Conservation (phyloP, 2,113 vertebrate genomes). For the Nicator chloris region DNA sequence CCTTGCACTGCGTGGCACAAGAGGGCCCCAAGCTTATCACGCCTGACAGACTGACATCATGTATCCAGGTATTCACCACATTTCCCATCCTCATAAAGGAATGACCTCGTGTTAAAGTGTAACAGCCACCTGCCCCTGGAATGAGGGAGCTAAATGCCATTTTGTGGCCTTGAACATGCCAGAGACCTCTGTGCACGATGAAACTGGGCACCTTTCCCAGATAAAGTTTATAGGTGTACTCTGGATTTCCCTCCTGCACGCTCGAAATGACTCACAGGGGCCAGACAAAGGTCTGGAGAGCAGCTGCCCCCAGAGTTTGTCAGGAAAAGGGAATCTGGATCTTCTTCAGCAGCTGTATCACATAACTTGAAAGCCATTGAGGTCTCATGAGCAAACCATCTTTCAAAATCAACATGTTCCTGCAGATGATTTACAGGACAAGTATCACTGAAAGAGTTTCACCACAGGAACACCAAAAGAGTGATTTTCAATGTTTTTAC, state of each 20-base stretch:
- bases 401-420: not conserved
- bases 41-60: not conserved
- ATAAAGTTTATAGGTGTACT: not conserved
- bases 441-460: not conserved
- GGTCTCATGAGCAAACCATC: not conserved
- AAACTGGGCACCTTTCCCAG: not conserved
- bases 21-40: not conserved
- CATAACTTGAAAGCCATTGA: not conserved
- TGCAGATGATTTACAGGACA: not conserved
- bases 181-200: accelerated
- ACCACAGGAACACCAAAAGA: not conserved
- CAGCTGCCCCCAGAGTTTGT: not conserved
- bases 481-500: not conserved
- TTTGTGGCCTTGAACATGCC: not conserved
- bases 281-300: not conserved
- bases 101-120: not conserved
- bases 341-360: not conserved
- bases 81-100: not conserved
- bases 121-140: not conserved
- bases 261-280: not conserved
- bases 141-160: not conserved
- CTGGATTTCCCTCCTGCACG: not conserved
- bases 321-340: not conserved
- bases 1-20: not conserved
- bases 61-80: not conserved